A percentile compares a stretch with the other conserved stretches of the same genome.
phyloP scores from a whole-genome alignment of 2,797 vertebrate genomes.

The Liasis olivaceus region DNA sequence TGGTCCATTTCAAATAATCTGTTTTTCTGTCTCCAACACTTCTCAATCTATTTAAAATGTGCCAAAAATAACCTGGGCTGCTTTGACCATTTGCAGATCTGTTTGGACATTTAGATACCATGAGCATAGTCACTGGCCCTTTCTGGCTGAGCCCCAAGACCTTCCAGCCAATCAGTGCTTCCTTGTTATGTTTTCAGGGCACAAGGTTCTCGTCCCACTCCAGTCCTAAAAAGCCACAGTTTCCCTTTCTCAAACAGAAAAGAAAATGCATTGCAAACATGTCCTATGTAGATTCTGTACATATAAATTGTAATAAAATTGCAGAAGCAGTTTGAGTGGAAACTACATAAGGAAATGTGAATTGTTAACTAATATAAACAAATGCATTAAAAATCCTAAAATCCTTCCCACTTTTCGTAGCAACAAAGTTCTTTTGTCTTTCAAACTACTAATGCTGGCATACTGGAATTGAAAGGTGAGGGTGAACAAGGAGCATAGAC shows the following conservation, averaged over 20 bases:
- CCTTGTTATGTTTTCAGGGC: neutral
- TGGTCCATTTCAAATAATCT: neutral
- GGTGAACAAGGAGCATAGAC: neutral
- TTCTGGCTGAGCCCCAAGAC: neutral
- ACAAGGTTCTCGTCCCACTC: neutral
- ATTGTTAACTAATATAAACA: neutral
- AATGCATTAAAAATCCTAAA: neutral
- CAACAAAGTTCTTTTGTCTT: neutral
- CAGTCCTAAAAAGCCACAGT: neutral
- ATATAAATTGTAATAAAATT: neutral
- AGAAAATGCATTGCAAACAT: neutral
- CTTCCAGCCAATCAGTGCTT: neutral
- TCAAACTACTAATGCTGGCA: neutral
- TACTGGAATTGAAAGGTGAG: neutral
- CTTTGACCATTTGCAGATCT: neutral
- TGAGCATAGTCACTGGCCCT: neutral
- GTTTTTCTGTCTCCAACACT: neutral
- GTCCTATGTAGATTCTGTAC: neutral
- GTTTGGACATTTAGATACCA: neutral
- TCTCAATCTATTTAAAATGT: neutral
- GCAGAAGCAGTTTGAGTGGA: neutral
- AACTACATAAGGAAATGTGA: neutral
- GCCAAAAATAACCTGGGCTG: neutral
- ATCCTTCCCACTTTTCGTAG: neutral
- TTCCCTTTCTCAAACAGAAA: too few relatives aligned